Percentiles rank a stretch among this genome's conserved stretches.
Evolutionary conservation across 2,888 invertebrate species (phyloP).

Genomic region (Nebria salina): DNA sequence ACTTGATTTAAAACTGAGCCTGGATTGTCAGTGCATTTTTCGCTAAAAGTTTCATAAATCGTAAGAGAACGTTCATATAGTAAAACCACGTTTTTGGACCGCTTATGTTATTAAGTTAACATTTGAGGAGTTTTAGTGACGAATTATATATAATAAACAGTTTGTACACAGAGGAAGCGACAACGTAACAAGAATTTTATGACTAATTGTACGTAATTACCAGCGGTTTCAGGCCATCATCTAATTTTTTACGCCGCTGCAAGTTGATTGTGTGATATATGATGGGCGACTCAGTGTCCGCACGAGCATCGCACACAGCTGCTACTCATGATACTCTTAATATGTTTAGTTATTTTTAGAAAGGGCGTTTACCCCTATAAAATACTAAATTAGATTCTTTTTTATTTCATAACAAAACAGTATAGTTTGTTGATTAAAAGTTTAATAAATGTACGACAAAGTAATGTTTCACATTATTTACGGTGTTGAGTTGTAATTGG

Average conservation of each 20-base stretch:
- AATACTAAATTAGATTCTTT: too few relatives aligned
- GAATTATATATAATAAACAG: background rate
- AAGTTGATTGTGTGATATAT: slow-evolving; percentile 43
- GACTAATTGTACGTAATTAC: slow-evolving; percentile 37
- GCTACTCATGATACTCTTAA: background rate
- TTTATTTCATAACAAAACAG: too few relatives aligned
- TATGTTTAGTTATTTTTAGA: too few relatives aligned
- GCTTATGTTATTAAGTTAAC: background rate
- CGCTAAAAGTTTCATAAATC: too few relatives aligned
- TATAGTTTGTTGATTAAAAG: too few relatives aligned
- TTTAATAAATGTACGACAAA: too few relatives aligned
- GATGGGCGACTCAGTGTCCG: background rate
- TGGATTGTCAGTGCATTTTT: too few relatives aligned
- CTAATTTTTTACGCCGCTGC: slow-evolving; percentile 28
- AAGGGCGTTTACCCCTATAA: too few relatives aligned
- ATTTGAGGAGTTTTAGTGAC: background rate
- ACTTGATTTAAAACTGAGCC: too few relatives aligned
- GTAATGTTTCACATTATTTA: too few relatives aligned
- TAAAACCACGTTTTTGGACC: background rate
- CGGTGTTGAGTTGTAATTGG: background rate
- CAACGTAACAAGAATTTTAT: slow-evolving; percentile 37
- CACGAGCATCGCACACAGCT: background rate
- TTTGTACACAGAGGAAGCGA: background rate
- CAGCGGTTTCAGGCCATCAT: slow-evolving; percentile 19
- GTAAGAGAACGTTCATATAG: too few relatives aligned